Evolutionary conservation across 2,797 vertebrate species (phyloP), one percentile per base, ranked within the genome.

Genomic region (Astyanax mexicanus): DNA sequence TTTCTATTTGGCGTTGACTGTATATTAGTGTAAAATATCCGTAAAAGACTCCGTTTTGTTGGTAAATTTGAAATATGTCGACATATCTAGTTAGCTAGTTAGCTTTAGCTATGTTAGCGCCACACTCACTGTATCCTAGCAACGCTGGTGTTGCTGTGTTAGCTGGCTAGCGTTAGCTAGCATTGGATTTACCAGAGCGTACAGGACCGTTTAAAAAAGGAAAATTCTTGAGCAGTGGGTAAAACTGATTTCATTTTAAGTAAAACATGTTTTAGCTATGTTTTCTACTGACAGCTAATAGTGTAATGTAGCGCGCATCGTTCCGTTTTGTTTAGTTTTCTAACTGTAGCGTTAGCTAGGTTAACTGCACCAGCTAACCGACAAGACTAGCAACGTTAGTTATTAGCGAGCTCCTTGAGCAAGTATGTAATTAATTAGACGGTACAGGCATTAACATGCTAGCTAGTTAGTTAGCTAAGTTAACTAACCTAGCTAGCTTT

Each of bases 41-140:
- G 29, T 32, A 32, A 32, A 32, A 32, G 32, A 29, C 32, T 29
- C 32, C 29, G 2, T 32, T 32, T 32, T 2, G 29, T 5, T n/a
- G n/a, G n/a, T n/a, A n/a, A n/a, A n/a, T n/a, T n/a, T n/a, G n/a
- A n/a, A n/a, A n/a, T n/a, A n/a, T n/a, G n/a, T n/a, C n/a, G n/a
- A n/a, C n/a, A n/a, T n/a, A n/a, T n/a, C n/a, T n/a, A n/a, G n/a
- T n/a, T n/a, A n/a, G n/a, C n/a, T n/a, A n/a, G n/a, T n/a, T n/a
- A n/a, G n/a, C n/a, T n/a, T n/a, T n/a, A n/a, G n/a, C n/a, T n/a
- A n/a, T n/a, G n/a, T n/a, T n/a, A n/a, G n/a, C n/a, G n/a, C 68
- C 19, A 9, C 86, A n/a, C 37, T 1, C 9, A 6, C 23, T 27
- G 91, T 92, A 88, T 84, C 92, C 69, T 88, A 89, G 91, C 87